These are phyloP conservation scores for Phengaris alcon DNA, from an alignment of 2,888 invertebrate species.

Conservation along the genomic window DNA sequence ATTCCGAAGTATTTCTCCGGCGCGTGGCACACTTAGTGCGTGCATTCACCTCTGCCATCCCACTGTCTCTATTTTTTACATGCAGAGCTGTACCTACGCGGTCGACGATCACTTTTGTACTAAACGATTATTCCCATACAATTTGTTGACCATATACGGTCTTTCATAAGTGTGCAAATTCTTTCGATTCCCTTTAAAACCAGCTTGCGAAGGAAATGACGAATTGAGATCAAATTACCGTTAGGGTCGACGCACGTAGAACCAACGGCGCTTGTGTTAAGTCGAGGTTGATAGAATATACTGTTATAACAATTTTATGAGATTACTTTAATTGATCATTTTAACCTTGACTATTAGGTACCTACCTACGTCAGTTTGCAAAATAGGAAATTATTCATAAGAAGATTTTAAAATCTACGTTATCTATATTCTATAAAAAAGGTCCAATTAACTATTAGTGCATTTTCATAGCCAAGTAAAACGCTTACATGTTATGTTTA, in stretches of 20 bases:
- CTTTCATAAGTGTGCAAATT: slow-evolving; percentile 2
- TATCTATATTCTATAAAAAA: not conserved
- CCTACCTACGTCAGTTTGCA: not conserved
- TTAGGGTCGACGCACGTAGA: slow-evolving; percentile 46
- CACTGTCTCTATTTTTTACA: slow-evolving; percentile 52
- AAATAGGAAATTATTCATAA: not conserved
- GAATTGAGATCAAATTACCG: slow-evolving; percentile 66
- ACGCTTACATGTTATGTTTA: not conserved
- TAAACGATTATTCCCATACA: slow-evolving; percentile 31
- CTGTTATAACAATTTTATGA: slow-evolving; percentile 36
- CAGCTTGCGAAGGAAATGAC: slow-evolving; percentile 37
- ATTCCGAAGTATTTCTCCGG: slow-evolving; percentile 75
- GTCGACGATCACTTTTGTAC: slow-evolving; percentile 17
- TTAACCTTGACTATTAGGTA: not conserved
- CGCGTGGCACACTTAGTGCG: slow-evolving; percentile 77
- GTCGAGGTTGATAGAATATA: slow-evolving; percentile 19
- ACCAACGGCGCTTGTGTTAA: slow-evolving; percentile 21
- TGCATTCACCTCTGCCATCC: slow-evolving; percentile 76
- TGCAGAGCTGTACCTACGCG: slow-evolving; percentile 33
- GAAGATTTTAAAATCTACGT: no score
- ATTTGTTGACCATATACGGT: slow-evolving; percentile 29
- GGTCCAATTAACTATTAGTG: not conserved
- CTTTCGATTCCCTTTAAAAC: slow-evolving; percentile 13
- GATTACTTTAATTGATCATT: not conserved
- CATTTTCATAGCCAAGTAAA: not conserved